Percentiles rank a stretch among this genome's conserved stretches.
These are phyloP conservation scores for Aurelia aurita complex sp. Pacific DNA, from an alignment of 30 jellyfish, hydroid and myxozoan genomes.

Conservation along the genomic window DNA sequence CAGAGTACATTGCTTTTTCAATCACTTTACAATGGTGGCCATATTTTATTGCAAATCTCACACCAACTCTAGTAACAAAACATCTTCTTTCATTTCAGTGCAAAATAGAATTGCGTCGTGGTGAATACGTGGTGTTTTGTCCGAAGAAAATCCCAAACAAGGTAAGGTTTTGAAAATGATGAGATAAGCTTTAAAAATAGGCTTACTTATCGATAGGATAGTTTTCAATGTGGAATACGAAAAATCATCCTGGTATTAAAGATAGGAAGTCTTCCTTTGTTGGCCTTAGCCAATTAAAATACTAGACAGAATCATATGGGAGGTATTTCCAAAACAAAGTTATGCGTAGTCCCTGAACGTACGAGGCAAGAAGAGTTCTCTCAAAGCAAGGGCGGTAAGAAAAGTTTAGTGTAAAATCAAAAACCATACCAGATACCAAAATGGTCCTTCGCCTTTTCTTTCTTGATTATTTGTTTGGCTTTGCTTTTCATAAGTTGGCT, in stretches of 20 bases:
- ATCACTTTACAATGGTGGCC: no score
- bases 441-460: no score
- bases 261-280: neutral
- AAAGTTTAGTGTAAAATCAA: no score
- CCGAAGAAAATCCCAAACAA: slow-evolving; percentile 56
- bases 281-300: neutral
- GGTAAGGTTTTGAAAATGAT: slow-evolving; percentile 16
- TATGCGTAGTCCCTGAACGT: neutral
- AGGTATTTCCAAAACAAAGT: neutral
- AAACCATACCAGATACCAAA: no score
- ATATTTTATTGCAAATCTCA: no score
- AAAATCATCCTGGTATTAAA: neutral
- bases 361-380: no score
- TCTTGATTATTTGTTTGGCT: no score
- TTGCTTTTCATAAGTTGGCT: no score
- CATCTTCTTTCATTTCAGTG: slow-evolving; percentile 32
- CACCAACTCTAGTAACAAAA: neutral
- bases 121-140: slow-evolving; percentile 63
- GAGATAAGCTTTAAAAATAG: no score
- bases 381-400: no score
- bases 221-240: neutral
- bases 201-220: neutral
- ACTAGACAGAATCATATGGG: neutral
- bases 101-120: slow-evolving; percentile 38
- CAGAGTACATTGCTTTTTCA: no score